phyloP scores from a whole-genome alignment of 1,140 invertebrate genomes.

The Caenorhabditis tropicalis region DNA sequence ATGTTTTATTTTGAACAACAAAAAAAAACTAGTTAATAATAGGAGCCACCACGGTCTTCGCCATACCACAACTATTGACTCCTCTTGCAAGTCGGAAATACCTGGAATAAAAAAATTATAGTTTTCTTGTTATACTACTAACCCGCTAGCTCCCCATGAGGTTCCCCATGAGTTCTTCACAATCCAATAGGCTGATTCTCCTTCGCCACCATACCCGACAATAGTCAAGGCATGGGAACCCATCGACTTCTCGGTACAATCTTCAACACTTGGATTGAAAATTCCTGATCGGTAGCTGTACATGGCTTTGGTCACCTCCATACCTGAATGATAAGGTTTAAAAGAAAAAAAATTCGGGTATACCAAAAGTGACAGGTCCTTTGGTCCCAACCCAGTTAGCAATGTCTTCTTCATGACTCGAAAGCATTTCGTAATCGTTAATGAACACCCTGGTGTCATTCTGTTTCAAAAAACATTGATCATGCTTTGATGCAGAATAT shows the following conservation, averaged over 20 bases:
- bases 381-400: slow-evolving; percentile 47
- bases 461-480: slow-evolving; percentile 17
- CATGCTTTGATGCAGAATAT: slow-evolving; percentile 39
- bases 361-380: slow-evolving; percentile 54
- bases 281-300: slow-evolving; percentile 49
- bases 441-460: slow-evolving; percentile 47
- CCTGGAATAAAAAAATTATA: neutral
- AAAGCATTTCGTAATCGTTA: slow-evolving; percentile 33
- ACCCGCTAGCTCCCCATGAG: slow-evolving; percentile 40
- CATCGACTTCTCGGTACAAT: slow-evolving; percentile 43
- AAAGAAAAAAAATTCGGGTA: neutral
- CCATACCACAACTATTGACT: slow-evolving; percentile 43
- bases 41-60: slow-evolving; percentile 39
- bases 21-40: slow-evolving; percentile 20
- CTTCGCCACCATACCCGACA: slow-evolving; percentile 39
- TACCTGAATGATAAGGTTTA: slow-evolving; percentile 22
- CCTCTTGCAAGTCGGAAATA: slow-evolving; percentile 45
- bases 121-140: neutral
- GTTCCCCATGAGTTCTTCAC: slow-evolving; percentile 50
- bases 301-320: slow-evolving; percentile 42
- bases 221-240: slow-evolving; percentile 44
- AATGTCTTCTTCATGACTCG: slow-evolving; percentile 20
- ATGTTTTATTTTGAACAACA: too few species aligned
- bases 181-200: slow-evolving; percentile 13
- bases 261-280: slow-evolving; percentile 40